Evolutionary conservation across 2,888 invertebrate species (phyloP), one percentile per base, ranked within the genome.

Genomic region (Drosophila ustulata): DNA sequence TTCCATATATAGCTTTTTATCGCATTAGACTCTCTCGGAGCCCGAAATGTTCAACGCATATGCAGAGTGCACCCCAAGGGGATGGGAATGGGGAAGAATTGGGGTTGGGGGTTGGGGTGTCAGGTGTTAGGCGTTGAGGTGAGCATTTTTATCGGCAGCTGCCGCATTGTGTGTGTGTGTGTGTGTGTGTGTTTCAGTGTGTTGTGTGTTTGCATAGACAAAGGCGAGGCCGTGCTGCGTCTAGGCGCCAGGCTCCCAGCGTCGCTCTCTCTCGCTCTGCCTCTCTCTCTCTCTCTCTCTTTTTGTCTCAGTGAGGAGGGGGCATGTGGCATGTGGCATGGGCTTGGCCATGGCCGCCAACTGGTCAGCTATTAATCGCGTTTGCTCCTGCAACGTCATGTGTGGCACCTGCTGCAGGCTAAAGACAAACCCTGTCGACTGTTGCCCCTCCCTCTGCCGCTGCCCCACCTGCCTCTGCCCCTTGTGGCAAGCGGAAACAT

Each of bases 121-220:
- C 11, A 64, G 63, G 56, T 50, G 64, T 46, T 52, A 43, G 69
- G n/a, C 77, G 34, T 74, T 61, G 77, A 77, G 77, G 80, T 78
- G 45, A 67, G 81, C 71, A 76, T 74, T 78, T 82, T 82, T 82
- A 82, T 82, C 82, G 82, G 84, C 78, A 76, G 75, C 76, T 62
- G 65, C 76, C 65, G 68, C 62, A 71, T 75, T 39, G 39, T 13
- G 39, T 39, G 39, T 39, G 39, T 39, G 39, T 39, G 39, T 39
- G 39, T 39, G 39, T 4, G 39, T 71, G 65, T 65, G 65, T 23
- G 41, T 43, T 32, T 32, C 8, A 8, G 37, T 37, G 37, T 37
- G 37, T n/a, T 28, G 28, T 37, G 23, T 47, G 66, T 77, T 73
- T 73, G 77, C 71, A 62, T 74, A 77, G 78, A 77, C 77, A 77